Conservation (phyloP, 1,140 invertebrate genomes). For the Heliothis virescens region DNA sequence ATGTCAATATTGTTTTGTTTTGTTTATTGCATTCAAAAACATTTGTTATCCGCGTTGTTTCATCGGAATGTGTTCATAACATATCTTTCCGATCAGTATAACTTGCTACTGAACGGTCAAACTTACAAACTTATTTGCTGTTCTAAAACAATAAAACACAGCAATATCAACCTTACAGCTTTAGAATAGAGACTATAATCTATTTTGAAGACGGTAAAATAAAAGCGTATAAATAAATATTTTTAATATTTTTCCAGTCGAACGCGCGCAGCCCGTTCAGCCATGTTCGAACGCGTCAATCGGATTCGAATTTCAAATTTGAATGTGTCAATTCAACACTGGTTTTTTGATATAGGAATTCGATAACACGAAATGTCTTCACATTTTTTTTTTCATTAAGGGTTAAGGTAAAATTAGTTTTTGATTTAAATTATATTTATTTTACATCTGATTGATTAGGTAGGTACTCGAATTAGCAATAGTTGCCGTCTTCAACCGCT, state of each 20-base stretch:
- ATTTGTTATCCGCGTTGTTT: slow-evolving; percentile 61
- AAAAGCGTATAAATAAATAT: slow-evolving; percentile 44
- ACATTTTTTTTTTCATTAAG: too few species aligned
- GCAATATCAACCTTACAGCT: slow-evolving; percentile 26
- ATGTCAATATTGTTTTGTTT: slow-evolving; percentile 23
- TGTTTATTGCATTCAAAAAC: slow-evolving; percentile 38
- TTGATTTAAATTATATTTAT: too few species aligned
- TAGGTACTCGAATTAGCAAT: too few species aligned
- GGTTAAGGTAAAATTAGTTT: too few species aligned
- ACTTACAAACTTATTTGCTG: slow-evolving; percentile 52
- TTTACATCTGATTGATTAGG: too few species aligned
- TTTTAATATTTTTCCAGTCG: slow-evolving; percentile 61
- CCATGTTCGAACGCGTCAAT: slow-evolving; percentile 67
- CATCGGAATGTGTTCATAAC: slow-evolving; percentile 68
- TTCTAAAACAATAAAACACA: background rate
- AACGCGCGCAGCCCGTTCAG: slow-evolving; percentile 67
- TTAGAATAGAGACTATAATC: slow-evolving; percentile 15
- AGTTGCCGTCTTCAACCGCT: too few species aligned
- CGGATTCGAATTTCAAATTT: slow-evolving; percentile 67
- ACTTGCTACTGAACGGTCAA: slow-evolving; percentile 72
- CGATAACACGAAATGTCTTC: slow-evolving; percentile 6
- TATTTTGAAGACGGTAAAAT: background rate
- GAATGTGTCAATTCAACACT: slow-evolving; percentile 67
- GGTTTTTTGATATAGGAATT: slow-evolving; percentile 49
- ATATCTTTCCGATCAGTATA: slow-evolving; percentile 74